phyloP scores from a whole-genome alignment of 2,888 invertebrate species.

The Brachylomia viminalis region DNA sequence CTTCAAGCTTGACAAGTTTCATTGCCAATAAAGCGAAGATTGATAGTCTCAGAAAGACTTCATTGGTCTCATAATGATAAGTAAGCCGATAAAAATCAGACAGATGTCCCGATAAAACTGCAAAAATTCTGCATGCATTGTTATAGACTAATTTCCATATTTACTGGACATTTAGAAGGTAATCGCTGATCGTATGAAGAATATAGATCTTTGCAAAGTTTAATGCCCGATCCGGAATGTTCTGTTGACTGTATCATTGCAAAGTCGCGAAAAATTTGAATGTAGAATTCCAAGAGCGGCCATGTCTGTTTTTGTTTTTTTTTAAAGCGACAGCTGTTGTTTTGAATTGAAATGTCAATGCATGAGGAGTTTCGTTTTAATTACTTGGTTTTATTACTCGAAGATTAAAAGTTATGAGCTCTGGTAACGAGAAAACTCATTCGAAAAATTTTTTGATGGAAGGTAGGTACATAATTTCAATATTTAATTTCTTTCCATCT shows the following conservation, averaged over 20 bases:
- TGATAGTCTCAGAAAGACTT: too few relatives aligned
- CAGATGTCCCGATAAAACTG: slow-evolving; percentile 36
- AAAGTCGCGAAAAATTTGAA: slow-evolving; percentile 45
- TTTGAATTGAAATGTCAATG: slow-evolving; percentile 49
- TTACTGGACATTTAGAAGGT: slow-evolving; percentile 46
- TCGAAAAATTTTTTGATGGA: not conserved
- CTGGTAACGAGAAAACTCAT: slow-evolving; percentile 2
- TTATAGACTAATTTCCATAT: slow-evolving; percentile 51
- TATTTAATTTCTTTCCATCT: too few relatives aligned
- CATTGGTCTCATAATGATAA: slow-evolving; percentile 32
- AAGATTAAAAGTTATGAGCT: not conserved
- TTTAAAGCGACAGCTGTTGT: slow-evolving; percentile 58
- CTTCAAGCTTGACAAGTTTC: slow-evolving; percentile 36
- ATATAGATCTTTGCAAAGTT: slow-evolving; percentile 52
- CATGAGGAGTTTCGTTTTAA: slow-evolving; percentile 31
- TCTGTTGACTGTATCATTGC: slow-evolving; percentile 20
- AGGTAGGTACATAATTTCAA: too few relatives aligned
- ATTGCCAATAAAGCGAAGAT: slow-evolving; percentile 45
- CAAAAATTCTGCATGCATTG: slow-evolving; percentile 40
- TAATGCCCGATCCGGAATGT: slow-evolving; percentile 47
- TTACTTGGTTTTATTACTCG: slow-evolving; percentile 30
- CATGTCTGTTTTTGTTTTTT: slow-evolving; percentile 38
- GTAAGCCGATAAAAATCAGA: slow-evolving; percentile 37
- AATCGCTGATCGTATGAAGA: slow-evolving; percentile 45
- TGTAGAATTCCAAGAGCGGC: slow-evolving; percentile 39